These are phyloP conservation scores for Lutjanus argentimaculatus DNA, from an alignment of 2,797 vertebrate species.

Conservation along the genomic window DNA sequence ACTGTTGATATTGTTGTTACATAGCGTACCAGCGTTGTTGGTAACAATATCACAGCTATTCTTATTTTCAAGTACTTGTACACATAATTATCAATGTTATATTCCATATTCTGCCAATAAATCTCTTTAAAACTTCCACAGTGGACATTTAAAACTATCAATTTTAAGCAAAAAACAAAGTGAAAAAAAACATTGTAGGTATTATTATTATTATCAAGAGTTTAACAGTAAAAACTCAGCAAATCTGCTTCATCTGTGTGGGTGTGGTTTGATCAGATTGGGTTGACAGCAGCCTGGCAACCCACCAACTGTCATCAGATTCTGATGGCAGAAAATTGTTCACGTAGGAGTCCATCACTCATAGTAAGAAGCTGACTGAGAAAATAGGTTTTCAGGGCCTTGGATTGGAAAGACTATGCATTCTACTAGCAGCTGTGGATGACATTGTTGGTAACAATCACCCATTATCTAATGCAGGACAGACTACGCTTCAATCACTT, in stretches of 20 bases:
- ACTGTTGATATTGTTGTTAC: too few species aligned
- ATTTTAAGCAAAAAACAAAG: too few species aligned
- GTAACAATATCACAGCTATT: too few species aligned
- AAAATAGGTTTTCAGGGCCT: background rate
- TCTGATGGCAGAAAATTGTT: background rate
- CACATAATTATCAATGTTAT: too few species aligned
- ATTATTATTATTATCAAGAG: background rate
- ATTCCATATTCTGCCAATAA: too few species aligned
- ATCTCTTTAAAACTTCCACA: too few species aligned
- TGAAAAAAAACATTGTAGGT: background rate
- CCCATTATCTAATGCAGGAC: background rate
- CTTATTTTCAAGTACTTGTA: too few species aligned
- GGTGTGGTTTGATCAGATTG: background rate
- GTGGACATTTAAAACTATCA: too few species aligned
- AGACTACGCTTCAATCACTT: background rate
- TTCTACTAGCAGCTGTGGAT: background rate
- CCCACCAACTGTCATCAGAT: background rate
- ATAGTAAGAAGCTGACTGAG: background rate
- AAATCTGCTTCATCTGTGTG: background rate
- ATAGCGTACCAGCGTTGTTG: too few species aligned
- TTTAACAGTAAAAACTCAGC: background rate
- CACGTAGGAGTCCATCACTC: background rate
- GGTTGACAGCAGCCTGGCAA: constrained; percentile 1
- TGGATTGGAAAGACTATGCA: background rate
- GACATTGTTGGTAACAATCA: background rate